Base-by-base conservation (phyloP, 2,113 vertebrate species). In the Okapia johnstoni region DNA sequence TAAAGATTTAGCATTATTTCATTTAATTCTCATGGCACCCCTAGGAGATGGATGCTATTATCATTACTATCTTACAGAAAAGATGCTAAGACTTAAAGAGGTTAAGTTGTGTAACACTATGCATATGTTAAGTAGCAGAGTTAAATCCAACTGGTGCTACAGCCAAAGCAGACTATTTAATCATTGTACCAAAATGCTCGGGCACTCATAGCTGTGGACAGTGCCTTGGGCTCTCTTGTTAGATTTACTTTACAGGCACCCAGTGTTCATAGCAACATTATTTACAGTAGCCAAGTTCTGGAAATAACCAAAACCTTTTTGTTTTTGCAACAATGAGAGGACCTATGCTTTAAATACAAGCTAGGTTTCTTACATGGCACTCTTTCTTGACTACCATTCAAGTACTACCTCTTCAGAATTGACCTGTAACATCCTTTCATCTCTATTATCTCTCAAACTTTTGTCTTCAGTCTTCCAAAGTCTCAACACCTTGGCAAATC, bases 1-100 rank as follows among this genome's bases (percentile, higher is more conserved):
- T 97, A 52, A 93, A 96, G 50, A 80, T 19, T 70, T 89, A 50
- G 26, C 30, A 26, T 48, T 85, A 77, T 48, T 90, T 89, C 40
- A 63, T 85, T 85, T 48, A 88, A 70, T 55, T 96, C 55, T 95
- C 73, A 83, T 19, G 76, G 33, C 28, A n/a, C 36, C 16, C 21
- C 26, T 87, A 15, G 43, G 70, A 70, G 26, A 54, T 19, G 26
- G 25, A 88, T 61, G 54, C 13, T 79, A 19, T 55, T 19, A 28
- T n/a, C 36, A 73, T 57, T 40, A 10, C 54, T 30, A 14, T 54
- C 54, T 90, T 76, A n/a, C 7, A 73, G 54, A 52, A 28, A 83
- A 87, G 33, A 87, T 26, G 30, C 17, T 58, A 70, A 88, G 23
- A 1, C n/a, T 83, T 57, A 83, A 77, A 63, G 46, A 86, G 1